Base-by-base conservation (phyloP, 2,113 vertebrate species). In the Rana temporaria region DNA sequence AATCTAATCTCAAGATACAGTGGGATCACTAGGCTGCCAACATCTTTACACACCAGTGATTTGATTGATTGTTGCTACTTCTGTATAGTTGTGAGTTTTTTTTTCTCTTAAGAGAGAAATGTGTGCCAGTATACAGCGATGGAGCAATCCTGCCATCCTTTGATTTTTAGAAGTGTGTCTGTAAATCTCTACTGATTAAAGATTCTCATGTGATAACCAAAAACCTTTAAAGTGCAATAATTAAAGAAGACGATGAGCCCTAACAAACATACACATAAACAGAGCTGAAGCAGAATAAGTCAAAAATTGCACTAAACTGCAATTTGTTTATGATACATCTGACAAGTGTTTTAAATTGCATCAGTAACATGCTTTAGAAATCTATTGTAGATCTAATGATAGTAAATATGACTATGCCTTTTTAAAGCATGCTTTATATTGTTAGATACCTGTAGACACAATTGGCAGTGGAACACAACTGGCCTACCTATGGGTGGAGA, bases 31-130 rank as follows among this genome's bases (percentile, higher is more conserved):
- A 73, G 79, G 59, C 79, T 72, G 59, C 69, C 79, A 81, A 53
- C 38, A 20, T 81, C 68, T 81, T 72, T 81, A 72, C 79, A 81
- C 79, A 72, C 69, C 79, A 81, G 38, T 81, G 79, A 64, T 81
- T 81, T 81, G 79, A 81, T 72, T 72, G 79, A 81, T 81, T 81
- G 79, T 73, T 62, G 22, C 64, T 65, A 81, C 68, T 81, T 72
- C 34, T 71, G 68, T 71, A 42, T 22, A 52, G 79, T 81, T 71
- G 63, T 81, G 57, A 53, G 79, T 11, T 64, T 64, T 42, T 81
- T 38, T 48, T 48, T 48, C 14, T 14, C 32, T 55, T 22, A 69
- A 32, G 38, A 48, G n/a, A 79, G 14, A 79, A 59, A 56, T 32
- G 48, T 24, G n/a, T 70, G 65, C 55, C 52, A 68, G 26, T 69